Evolutionary conservation across 2,888 invertebrate genomes (phyloP), one percentile per base, ranked within the genome.

Genomic region (Branchellion lobata): DNA sequence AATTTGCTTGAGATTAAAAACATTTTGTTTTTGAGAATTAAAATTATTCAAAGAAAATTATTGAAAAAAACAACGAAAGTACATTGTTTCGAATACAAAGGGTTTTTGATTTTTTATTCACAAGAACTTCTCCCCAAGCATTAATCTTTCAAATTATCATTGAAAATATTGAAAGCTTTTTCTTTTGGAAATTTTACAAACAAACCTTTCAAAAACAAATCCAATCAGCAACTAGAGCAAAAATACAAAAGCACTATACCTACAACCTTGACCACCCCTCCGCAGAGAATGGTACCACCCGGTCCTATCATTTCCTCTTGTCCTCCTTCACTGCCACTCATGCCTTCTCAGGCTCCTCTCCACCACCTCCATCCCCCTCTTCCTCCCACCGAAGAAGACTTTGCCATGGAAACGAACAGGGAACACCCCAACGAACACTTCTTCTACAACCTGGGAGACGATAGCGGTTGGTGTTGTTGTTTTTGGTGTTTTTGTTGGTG

Each of bases 281-380:
- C 24, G 24, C 61, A 57, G 61, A 57, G 61, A 57, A 57, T 57
- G 61, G 61, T n/a, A 24, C 5, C 61, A 57, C 61, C 61, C 14
- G 21, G 3, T 18, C n/a, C 61, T 5, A 8, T 57, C 21, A 57
- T 57, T 5, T 14, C 5, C 61, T 24, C 61, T 5, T 57, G 61
- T n/a, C 61, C 61, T 57, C 61, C 61, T 24, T 18, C 61, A 5
- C 5, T 57, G n/a, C 61, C 61, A 5, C 24, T 57, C n/a, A 3
- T 57, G 8, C 61, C 61, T 24, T n/a, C 61, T 14, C 61, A 57
- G 21, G n/a, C 61, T n/a, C 61, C 61, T 24, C 21, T 57, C 14
- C 61, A 57, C 61, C 61, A 57, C 24, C 61, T 5, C 21, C 14
- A 8, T 5, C 5, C 8, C 61, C 8, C n/a, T 24, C 14, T n/a